Evolutionary conservation across 1,140 invertebrate genomes (phyloP).

Genomic region (Lasioglossum albipes): DNA sequence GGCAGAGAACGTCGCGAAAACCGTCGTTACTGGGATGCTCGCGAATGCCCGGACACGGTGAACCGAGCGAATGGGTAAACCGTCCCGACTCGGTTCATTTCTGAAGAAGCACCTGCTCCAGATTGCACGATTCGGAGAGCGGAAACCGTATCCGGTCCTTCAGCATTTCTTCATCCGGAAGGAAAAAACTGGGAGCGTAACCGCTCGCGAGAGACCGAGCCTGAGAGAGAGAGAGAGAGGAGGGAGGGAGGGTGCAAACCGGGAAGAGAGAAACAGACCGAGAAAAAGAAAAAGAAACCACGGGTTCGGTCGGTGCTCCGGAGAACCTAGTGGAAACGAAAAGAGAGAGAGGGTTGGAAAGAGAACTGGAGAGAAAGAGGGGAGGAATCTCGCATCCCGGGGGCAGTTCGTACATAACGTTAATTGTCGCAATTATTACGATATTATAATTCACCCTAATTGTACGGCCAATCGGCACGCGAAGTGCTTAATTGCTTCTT

Average conservation of each 20-base stretch:
- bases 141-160: slow-evolving; percentile 35
- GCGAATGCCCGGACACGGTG: background rate
- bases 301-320: background rate
- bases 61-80: background rate
- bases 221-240: background rate
- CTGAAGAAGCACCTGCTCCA: slow-evolving; percentile 15
- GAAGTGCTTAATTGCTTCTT: slow-evolving; percentile 71
- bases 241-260: background rate
- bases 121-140: slow-evolving; percentile 16
- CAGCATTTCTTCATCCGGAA: slow-evolving; percentile 51
- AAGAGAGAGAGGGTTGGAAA: background rate
- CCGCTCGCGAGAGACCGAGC: background rate
- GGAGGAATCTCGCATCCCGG: slow-evolving; percentile 17
- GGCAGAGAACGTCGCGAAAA: background rate
- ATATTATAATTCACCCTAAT: slow-evolving; percentile 73
- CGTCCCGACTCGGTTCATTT: slow-evolving; percentile 9
- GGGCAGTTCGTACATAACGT: slow-evolving; percentile 55
- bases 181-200: slow-evolving; percentile 10
- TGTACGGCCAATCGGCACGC: slow-evolving; percentile 68
- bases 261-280: background rate
- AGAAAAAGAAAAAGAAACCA: background rate
- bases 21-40: background rate
- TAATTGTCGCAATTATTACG: slow-evolving; percentile 71
- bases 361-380: background rate
- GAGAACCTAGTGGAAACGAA: slow-evolving; percentile 4